Percentiles rank a stretch among this genome's conserved stretches.
These are phyloP conservation scores for Menidia menidia DNA, from an alignment of 2,797 vertebrate genomes.

Conservation along the genomic window DNA sequence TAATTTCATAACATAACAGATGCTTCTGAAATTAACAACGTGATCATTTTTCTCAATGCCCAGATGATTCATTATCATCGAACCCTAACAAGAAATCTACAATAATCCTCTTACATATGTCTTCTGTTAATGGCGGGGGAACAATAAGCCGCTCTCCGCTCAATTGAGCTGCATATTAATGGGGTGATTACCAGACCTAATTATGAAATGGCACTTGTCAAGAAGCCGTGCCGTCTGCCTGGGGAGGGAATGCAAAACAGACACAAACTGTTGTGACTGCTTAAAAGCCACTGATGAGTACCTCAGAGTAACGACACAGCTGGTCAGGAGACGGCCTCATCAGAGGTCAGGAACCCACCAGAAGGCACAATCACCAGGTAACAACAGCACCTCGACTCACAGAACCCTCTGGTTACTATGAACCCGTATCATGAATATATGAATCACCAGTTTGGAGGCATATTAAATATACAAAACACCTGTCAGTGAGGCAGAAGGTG, in stretches of 20 bases:
- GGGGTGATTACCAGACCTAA: conserved; percentile 77
- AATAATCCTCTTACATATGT: conserved; percentile 66
- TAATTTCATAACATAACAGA: conserved; percentile 10
- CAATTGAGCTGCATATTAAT: conserved; percentile 79
- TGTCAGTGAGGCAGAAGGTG: neutral
- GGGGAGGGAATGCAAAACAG: conserved; percentile 70
- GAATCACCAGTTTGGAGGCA: conserved; percentile 53
- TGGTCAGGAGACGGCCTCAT: conserved; percentile 18
- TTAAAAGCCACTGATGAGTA: conserved; percentile 29
- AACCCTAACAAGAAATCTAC: conserved; percentile 55
- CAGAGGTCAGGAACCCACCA: conserved; percentile 29
- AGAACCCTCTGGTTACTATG: conserved; percentile 46
- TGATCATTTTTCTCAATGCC: conserved; percentile 47
- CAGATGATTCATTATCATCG: conserved; percentile 51
- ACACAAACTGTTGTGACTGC: conserved; percentile 70
- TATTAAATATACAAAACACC: conserved; percentile 72
- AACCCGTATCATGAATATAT: conserved; percentile 59
- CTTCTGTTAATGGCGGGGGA: conserved; percentile 50
- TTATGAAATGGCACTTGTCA: conserved; percentile 80
- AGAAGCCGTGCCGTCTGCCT: conserved; percentile 62
- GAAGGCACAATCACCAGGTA: conserved; percentile 1
- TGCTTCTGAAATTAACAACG: conserved; percentile 42
- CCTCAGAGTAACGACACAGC: conserved; percentile 14
- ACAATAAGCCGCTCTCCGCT: conserved; percentile 67
- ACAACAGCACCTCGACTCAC: conserved; percentile 11